These are phyloP conservation scores for Zaprionus camerounensis DNA, from an alignment of 1,140 invertebrate genomes.

Conservation along the genomic window DNA sequence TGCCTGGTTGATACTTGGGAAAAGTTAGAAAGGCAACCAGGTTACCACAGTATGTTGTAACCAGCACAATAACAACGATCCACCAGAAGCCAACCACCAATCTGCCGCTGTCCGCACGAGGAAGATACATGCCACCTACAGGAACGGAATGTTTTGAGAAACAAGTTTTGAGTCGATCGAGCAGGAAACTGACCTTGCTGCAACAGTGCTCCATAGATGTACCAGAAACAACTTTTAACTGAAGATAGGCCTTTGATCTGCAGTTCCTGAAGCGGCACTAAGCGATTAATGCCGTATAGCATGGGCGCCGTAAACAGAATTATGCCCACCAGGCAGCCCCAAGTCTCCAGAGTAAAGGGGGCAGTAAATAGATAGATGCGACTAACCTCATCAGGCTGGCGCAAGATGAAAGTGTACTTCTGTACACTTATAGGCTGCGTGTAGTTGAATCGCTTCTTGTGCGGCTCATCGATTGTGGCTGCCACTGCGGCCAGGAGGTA, in stretches of 20 bases:
- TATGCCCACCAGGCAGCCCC: slow-evolving; percentile 90
- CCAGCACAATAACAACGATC: slow-evolving; percentile 94
- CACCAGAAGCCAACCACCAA: slow-evolving; percentile 96
- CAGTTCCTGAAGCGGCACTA: slow-evolving; percentile 89
- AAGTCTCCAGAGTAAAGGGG: slow-evolving; percentile 93
- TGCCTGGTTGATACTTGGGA: slow-evolving; percentile 91
- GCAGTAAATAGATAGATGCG: slow-evolving; percentile 93
- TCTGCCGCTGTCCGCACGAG: slow-evolving; percentile 93
- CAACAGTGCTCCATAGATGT: slow-evolving; percentile 94
- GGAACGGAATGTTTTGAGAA: not conserved
- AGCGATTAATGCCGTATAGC: slow-evolving; percentile 90
- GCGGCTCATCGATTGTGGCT: slow-evolving; percentile 88
- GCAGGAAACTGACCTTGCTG: slow-evolving; percentile 91
- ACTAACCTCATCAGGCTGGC: slow-evolving; percentile 90
- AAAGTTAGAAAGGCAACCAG: slow-evolving; percentile 97
- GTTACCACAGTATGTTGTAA: slow-evolving; percentile 96
- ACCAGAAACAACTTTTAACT: slow-evolving; percentile 93
- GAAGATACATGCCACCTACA: slow-evolving; percentile 93
- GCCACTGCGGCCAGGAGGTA: slow-evolving; percentile 90
- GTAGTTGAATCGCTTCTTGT: slow-evolving; percentile 90
- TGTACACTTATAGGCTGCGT: slow-evolving; percentile 91
- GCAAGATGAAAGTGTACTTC: slow-evolving; percentile 91
- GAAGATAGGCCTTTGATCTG: slow-evolving; percentile 87
- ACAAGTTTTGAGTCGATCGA: not conserved
- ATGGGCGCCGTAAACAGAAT: slow-evolving; percentile 91